A percentile compares a stretch with the other conserved stretches of the same genome.
These are phyloP conservation scores for Sebastes schlegelii DNA, from an alignment of 2,113 vertebrate genomes.

Conservation along the genomic window DNA sequence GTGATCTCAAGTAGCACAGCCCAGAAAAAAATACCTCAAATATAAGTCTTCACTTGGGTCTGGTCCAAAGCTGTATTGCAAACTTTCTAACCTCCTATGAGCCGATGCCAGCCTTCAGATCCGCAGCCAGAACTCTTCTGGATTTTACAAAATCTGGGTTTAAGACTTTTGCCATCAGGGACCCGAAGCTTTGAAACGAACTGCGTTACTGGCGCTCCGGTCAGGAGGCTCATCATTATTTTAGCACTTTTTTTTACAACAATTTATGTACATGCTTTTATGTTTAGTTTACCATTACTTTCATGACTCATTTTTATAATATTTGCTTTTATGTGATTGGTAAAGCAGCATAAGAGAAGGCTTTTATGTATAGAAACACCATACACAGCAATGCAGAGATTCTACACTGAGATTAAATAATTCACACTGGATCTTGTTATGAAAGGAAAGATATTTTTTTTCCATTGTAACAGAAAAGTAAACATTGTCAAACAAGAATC, in stretches of 20 bases:
- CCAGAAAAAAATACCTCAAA: conserved; percentile 3
- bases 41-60: conserved; percentile 1
- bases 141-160: conserved; percentile 24
- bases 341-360: background rate
- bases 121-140: background rate
- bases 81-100: conserved; percentile 32
- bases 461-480: background rate
- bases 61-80: conserved; percentile 1
- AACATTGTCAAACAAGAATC: conserved; percentile 5
- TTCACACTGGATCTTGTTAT: conserved; percentile 3
- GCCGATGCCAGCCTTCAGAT: conserved; percentile 15
- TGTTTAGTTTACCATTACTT: background rate
- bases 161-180: conserved; percentile 14
- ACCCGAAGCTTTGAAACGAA: conserved; percentile 12
- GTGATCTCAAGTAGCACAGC: background rate
- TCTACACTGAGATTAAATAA: conserved; percentile 4
- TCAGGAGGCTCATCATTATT: conserved; percentile 8
- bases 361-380: conserved; percentile 8
- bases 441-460: background rate
- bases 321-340: conserved; percentile 30
- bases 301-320: conserved; percentile 20
- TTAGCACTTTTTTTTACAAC: conserved; percentile 7
- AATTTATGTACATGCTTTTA: conserved; percentile 5
- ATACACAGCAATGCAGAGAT: background rate
- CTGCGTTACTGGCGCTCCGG: background rate